A percentile compares a stretch with the other conserved stretches of the same genome.
Evolutionary conservation across 2,888 invertebrate genomes (phyloP).

Genomic region (Chalcis sispes): DNA sequence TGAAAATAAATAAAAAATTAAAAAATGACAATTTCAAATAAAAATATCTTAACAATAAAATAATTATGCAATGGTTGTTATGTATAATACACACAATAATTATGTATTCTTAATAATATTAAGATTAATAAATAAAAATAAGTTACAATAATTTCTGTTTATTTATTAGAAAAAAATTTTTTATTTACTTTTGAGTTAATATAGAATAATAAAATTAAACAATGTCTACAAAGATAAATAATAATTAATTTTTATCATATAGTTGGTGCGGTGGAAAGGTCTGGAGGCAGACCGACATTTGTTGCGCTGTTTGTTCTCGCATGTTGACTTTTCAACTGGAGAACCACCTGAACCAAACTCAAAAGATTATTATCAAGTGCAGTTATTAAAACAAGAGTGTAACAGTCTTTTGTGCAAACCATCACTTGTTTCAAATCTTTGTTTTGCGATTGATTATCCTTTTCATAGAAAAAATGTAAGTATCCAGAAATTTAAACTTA

Average conservation of each 20-base stretch:
- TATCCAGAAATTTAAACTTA: constrained; percentile 35
- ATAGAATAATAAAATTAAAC: background rate
- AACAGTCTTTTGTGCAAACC: constrained; percentile 89
- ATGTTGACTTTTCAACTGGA: constrained; percentile 87
- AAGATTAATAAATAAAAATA: no score
- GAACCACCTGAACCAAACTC: constrained; percentile 79
- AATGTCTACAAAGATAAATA: no score
- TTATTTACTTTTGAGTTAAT: background rate
- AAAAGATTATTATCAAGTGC: constrained; percentile 80
- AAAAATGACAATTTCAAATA: no score
- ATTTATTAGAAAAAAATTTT: background rate
- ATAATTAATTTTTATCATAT: constrained; percentile 70
- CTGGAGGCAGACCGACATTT: constrained; percentile 98
- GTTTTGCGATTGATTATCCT: constrained; percentile 91
- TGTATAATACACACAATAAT: no score
- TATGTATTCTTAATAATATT: no score
- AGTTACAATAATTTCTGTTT: no score
- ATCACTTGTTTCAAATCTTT: constrained; percentile 90
- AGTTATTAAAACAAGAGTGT: constrained; percentile 88
- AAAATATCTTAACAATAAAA: no score
- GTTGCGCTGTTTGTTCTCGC: constrained; percentile 94
- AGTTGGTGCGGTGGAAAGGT: constrained; percentile 95
- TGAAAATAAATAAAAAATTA: no score
- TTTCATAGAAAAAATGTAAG: constrained; percentile 82
- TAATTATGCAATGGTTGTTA: no score